phyloP scores from a whole-genome alignment of 2,888 invertebrate genomes.

The Tetragnatha montana region DNA sequence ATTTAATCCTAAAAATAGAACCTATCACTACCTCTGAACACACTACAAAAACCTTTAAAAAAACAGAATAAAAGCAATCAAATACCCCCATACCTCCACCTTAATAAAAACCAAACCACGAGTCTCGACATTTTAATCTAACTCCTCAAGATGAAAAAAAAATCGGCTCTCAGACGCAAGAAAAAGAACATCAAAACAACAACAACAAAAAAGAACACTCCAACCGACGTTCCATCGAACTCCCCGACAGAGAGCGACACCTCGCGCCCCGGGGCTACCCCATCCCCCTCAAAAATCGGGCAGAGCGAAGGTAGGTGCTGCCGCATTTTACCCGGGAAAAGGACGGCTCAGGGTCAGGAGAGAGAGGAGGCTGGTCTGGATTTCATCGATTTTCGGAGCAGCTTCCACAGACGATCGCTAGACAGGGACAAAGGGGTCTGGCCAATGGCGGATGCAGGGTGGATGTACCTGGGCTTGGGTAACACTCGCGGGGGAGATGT shows the following conservation, averaged over 20 bases:
- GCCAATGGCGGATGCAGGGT: slow-evolving; percentile 19
- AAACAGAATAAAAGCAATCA: no score
- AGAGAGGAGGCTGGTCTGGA: slow-evolving; percentile 64
- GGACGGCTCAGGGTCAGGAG: slow-evolving; percentile 69
- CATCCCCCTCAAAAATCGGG: slow-evolving; percentile 36
- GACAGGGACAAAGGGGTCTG: slow-evolving; percentile 65
- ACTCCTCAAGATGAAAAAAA: slow-evolving; percentile 8
- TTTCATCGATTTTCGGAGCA: slow-evolving; percentile 67
- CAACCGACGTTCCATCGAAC: slow-evolving; percentile 7
- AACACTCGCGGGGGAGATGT: slow-evolving; percentile 20
- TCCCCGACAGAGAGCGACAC: slow-evolving; percentile 8
- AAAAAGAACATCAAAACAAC: background rate
- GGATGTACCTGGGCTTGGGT: slow-evolving; percentile 38
- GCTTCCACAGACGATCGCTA: slow-evolving; percentile 63
- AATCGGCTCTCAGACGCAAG: background rate
- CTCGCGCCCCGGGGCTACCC: slow-evolving; percentile 11
- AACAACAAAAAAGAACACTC: background rate
- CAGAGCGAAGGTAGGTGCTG: slow-evolving; percentile 54
- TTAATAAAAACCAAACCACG: no score
- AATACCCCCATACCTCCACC: no score
- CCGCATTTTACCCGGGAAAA: slow-evolving; percentile 57
- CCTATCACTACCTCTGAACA: no score
- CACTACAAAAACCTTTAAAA: no score
- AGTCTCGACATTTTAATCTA: background rate
- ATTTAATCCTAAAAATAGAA: no score